A percentile compares a stretch with the other conserved stretches of the same genome.
phyloP scores from a whole-genome alignment of 2,888 invertebrate species.

The Ophonus ardosiacus region DNA sequence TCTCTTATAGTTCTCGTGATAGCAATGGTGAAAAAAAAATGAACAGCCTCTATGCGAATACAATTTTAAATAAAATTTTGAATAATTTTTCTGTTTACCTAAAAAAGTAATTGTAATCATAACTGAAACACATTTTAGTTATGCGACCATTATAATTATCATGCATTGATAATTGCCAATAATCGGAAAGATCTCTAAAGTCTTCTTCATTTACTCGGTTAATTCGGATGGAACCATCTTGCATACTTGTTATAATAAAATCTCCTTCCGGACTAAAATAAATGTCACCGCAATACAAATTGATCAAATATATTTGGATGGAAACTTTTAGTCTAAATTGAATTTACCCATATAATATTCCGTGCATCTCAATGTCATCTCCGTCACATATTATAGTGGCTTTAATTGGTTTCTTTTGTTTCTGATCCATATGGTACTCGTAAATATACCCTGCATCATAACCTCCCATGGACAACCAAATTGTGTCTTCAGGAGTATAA shows the following conservation, averaged over 20 bases:
- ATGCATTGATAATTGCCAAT: conserved; percentile 86
- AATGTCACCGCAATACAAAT: background rate
- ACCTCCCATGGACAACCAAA: conserved; percentile 82
- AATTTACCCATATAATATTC: conserved; percentile 76
- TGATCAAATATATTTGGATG: no score
- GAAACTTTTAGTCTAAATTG: no score
- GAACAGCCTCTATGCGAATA: no score
- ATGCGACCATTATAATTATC: conserved; percentile 84
- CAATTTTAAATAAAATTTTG: no score
- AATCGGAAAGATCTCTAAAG: conserved; percentile 80
- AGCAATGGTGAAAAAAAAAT: no score
- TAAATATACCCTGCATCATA: conserved; percentile 84
- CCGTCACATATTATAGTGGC: conserved; percentile 77
- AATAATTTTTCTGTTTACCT: conserved; percentile 57
- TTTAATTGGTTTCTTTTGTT: conserved; percentile 73
- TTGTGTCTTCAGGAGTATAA: conserved; percentile 76
- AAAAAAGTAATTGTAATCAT: conserved; percentile 78
- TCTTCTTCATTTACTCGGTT: conserved; percentile 76
- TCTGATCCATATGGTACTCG: conserved; percentile 77
- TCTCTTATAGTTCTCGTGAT: no score
- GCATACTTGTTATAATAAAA: conserved; percentile 80
- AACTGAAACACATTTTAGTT: conserved; percentile 81
- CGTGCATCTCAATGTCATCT: conserved; percentile 79
- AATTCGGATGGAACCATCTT: conserved; percentile 80
- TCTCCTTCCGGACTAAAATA: conserved; percentile 75